Evolutionary conservation across 2,113 vertebrate species (phyloP), one percentile per base, ranked within the genome.

Genomic region (Melierax canorus): DNA sequence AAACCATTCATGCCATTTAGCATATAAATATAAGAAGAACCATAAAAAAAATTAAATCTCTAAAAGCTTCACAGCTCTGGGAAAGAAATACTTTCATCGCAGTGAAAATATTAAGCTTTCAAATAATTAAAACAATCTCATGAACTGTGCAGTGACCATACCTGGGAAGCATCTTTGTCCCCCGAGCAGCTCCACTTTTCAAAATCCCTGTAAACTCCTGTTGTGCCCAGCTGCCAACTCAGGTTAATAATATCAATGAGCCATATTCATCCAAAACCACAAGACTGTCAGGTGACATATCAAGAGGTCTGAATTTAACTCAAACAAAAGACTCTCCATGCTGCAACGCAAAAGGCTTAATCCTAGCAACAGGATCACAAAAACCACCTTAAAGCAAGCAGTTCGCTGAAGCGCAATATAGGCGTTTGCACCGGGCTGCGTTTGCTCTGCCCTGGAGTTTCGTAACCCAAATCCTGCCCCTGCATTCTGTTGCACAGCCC

Each of bases 221-320:
- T 96, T 94, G 98, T 93, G 95, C 91, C 97, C 96, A 96, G 97
- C 96, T 98, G 98, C 98, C 97, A 98, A 66, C 95, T 80, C 94
- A 97, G 95, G 98, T 99, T 99, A 99, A 99, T 99, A 99, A 99
- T 99, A 99, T 99, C 98, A 93, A 97, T 98, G 98, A 98, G 98
- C 98, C 98, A 98, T 98, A 98, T 98, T 99, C 98, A 99, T 98
- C 98, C 98, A 98, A 99, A 98, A 98, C 98, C 99, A 99, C 99
- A 98, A 99, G 99, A 98, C 98, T 98, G 98, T 99, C 99, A 99
- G 98, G 98, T 99, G 99, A 99, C 98, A 98, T 91, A 98, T 95
- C 83, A 95, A 97, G 97, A 98, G 97, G 87, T 95, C 96, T 97
- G 98, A 98, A 98, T 97, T 98, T 97, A 98, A 98, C 95, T 97